Percentiles rank a stretch among this genome's conserved stretches.
phyloP scores from a whole-genome alignment of 2,113 vertebrate genomes.

The Urocynchramus pylzowi region DNA sequence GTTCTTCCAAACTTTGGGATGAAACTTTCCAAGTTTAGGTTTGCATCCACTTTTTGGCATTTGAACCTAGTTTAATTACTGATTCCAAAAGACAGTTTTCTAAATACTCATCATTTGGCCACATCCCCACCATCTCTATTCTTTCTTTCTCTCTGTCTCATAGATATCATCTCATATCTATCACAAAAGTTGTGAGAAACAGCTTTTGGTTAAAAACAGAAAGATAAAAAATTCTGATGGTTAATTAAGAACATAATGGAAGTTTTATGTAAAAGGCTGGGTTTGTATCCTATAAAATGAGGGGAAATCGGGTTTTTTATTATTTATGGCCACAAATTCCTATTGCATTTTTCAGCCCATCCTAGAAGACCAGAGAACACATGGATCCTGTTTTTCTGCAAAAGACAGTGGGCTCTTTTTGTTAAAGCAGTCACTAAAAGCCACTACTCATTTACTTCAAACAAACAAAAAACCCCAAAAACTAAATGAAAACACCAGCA shows the following conservation, averaged over 20 bases:
- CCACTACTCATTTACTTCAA: background rate
- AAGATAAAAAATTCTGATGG: background rate
- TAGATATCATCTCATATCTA: background rate
- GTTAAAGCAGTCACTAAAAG: background rate
- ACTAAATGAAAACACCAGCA: background rate
- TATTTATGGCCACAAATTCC: background rate
- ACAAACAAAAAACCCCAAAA: background rate
- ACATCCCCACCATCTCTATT: background rate
- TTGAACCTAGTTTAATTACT: background rate
- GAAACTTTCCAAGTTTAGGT: background rate
- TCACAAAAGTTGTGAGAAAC: background rate
- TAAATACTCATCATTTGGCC: background rate
- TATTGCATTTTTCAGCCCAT: background rate
- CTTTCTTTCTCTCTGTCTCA: background rate
- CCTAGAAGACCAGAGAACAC: background rate
- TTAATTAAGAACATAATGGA: background rate
- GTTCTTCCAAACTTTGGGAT: background rate
- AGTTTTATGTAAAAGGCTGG: background rate
- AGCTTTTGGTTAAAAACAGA: background rate
- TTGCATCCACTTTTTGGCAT: background rate
- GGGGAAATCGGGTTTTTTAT: accelerated
- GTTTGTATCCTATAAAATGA: background rate
- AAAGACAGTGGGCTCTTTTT: background rate
- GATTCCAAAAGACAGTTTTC: background rate
- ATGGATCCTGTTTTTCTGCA: background rate